A percentile compares a stretch with the other conserved stretches of the same genome.
These are phyloP conservation scores for Philhelius pedissequus DNA, from an alignment of 2,888 invertebrate species.

Conservation along the genomic window DNA sequence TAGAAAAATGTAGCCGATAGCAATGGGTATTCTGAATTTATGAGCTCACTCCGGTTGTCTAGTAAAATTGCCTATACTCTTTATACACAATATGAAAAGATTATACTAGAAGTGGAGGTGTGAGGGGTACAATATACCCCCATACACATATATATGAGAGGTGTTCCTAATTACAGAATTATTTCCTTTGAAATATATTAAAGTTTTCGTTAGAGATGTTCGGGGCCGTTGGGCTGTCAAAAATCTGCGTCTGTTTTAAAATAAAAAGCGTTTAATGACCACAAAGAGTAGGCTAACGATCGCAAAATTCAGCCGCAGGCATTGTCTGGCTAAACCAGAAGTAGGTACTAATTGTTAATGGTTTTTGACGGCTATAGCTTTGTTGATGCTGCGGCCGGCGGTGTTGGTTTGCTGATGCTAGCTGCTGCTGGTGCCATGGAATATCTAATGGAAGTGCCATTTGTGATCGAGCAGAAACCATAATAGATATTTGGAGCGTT, in stretches of 20 bases:
- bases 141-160: not conserved
- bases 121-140: not conserved
- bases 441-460: slow-evolving; percentile 65
- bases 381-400: not conserved
- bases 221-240: slow-evolving; percentile 46
- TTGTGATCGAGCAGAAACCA: slow-evolving; percentile 23
- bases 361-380: slow-evolving; percentile 49
- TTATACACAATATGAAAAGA: slow-evolving; percentile 4
- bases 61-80: not conserved
- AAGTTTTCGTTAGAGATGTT: slow-evolving; percentile 19
- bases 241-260: slow-evolving; percentile 26
- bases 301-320: slow-evolving; percentile 43
- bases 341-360: slow-evolving; percentile 59
- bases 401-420: not conserved
- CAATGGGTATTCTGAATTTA: slow-evolving; percentile 55
- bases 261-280: slow-evolving; percentile 59
- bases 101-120: slow-evolving; percentile 24
- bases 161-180: slow-evolving; percentile 53
- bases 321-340: slow-evolving; percentile 50
- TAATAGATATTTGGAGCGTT: slow-evolving; percentile 56
- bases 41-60: slow-evolving; percentile 56
- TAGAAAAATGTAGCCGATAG: slow-evolving; percentile 48
- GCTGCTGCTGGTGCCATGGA: slow-evolving; percentile 21
- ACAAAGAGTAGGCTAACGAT: slow-evolving; percentile 39
- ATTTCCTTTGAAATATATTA: slow-evolving; percentile 18